A percentile compares a stretch with the other conserved stretches of the same genome.
phyloP scores from a whole-genome alignment of 2,888 invertebrate species.

The Stenurella melanura region DNA sequence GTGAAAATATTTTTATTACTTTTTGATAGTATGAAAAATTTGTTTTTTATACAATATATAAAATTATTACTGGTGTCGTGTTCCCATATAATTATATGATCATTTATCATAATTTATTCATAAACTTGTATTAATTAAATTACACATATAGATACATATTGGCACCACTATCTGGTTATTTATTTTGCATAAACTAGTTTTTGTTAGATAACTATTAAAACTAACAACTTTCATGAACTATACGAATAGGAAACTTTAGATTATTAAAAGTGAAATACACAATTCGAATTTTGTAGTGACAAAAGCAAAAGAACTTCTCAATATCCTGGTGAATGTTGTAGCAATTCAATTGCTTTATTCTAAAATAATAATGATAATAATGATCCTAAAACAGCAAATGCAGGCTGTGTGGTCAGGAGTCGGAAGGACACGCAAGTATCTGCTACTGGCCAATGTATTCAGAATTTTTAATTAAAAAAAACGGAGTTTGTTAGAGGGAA shows the following conservation, averaged over 20 bases:
- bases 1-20: not conserved
- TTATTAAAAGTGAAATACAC: not conserved
- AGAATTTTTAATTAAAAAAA: too few species aligned
- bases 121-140: not conserved
- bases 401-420: too few species aligned
- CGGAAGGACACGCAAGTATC: too few species aligned
- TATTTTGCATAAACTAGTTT: conserved; percentile 18
- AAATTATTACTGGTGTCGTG: not conserved
- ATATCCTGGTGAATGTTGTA: too few species aligned
- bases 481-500: too few species aligned
- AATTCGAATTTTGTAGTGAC: too few species aligned
- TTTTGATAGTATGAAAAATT: not conserved
- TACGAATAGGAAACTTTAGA: not conserved
- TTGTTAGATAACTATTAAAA: not conserved
- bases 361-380: too few species aligned
- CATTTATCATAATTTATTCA: not conserved
- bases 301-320: too few species aligned
- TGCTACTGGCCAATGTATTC: too few species aligned
- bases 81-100: not conserved
- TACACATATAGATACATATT: not conserved
- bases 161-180: not conserved
- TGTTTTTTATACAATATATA: not conserved
- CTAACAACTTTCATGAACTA: not conserved
- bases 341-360: too few species aligned
- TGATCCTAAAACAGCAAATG: too few species aligned